Percentiles rank a stretch among this genome's conserved stretches.
Evolutionary conservation across 2,888 invertebrate genomes (phyloP).

Genomic region (Pelosia muscerda): DNA sequence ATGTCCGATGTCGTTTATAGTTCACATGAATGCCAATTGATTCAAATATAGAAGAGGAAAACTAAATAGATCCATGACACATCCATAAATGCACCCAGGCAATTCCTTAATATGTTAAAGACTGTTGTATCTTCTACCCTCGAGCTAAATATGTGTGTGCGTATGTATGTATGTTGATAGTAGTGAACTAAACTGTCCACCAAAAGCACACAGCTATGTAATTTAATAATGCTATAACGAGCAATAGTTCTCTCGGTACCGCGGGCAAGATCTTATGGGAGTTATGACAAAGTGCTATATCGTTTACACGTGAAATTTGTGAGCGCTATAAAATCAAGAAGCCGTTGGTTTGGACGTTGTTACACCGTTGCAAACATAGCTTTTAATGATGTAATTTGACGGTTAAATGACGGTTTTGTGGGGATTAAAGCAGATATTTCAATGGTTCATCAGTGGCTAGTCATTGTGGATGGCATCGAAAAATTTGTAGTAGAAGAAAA

Average conservation of each 20-base stretch:
- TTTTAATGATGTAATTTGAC: neutral
- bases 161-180: neutral
- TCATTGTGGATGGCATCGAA: too few relatives aligned
- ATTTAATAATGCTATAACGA: conserved; percentile 10
- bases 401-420: neutral
- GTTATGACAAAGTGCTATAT: conserved; percentile 67
- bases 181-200: neutral
- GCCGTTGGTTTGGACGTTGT: conserved; percentile 46
- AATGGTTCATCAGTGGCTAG: too few relatives aligned
- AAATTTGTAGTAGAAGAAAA: too few relatives aligned
- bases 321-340: conserved; percentile 74
- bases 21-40: too few relatives aligned
- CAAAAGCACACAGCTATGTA: neutral
- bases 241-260: conserved; percentile 10
- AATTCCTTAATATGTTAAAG: too few relatives aligned
- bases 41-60: too few relatives aligned
- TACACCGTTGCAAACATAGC: conserved; percentile 43
- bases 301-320: conserved; percentile 70
- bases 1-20: too few relatives aligned
- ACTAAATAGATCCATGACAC: too few relatives aligned
- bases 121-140: too few relatives aligned
- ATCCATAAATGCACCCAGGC: too few relatives aligned
- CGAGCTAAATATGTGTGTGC: too few relatives aligned
- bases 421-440: neutral
- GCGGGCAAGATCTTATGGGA: conserved; percentile 48